Evolutionary conservation across 2,888 invertebrate species (phyloP), one percentile per base, ranked within the genome.

Genomic region (Malthinus seriepunctatus): DNA sequence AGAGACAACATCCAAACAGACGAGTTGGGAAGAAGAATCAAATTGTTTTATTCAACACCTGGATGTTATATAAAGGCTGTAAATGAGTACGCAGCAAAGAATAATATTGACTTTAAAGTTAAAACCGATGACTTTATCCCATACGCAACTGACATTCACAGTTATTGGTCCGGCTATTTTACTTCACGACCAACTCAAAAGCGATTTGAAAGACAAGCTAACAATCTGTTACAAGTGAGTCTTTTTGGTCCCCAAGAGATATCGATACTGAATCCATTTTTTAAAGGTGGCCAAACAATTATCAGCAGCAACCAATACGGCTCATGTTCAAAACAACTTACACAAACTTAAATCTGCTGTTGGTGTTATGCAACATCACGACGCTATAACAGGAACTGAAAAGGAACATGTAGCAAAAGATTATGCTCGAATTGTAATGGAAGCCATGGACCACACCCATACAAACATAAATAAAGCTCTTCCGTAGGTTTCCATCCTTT

Each of bases 301-400:
- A 0, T 83, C 86, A 54, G 75, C 79, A 1, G 64, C 82, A 14
- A 76, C 80, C 50, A 81, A 83, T 6, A 68, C 73, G 47, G 80
- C 82, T 6, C 80, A 83, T 1, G 12, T 50, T n/a, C 37, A 60
- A 10, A 33, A 54, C 8, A 58, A 48, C 11, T 69, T 89, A 10
- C 78, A 84, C 11, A 31, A 44, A 3, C 81, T 91, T 14, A 85
- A 86, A 6, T 86, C 87, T 64, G 87, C 86, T 0, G 88, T 91
- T 87, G 91, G 89, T 3, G 79, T 90, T 1, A 88, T 91, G 88
- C 95, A 96, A 74, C 96, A 97, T 73, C 96, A 97, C 73, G 95
- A 97, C 74, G 93, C 84, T 11, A 86, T 96, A 1, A 91, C 93
- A 0, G 92, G 92, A 2, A 93, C 93, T 0, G 91, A 91, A 73